Percentiles rank a stretch among this genome's conserved stretches.
Conservation (phyloP, 1,140 invertebrate species). For the Drosophila paulistorum region DNA sequence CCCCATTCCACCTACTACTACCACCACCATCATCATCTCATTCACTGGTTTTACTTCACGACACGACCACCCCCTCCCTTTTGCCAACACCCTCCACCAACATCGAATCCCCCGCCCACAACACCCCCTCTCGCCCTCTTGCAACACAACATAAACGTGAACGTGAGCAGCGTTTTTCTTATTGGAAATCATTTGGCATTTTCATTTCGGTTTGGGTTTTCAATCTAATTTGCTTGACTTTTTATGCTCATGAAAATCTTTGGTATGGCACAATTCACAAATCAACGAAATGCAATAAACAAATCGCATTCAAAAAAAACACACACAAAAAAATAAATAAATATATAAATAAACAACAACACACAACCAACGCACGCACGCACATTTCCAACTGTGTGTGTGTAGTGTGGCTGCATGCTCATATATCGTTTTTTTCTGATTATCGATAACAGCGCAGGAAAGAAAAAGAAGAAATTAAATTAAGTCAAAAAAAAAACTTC, state of each 20-base stretch:
- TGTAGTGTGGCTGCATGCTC: not conserved
- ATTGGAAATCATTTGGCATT: constrained; percentile 36
- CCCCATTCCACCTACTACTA: not conserved
- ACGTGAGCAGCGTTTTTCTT: constrained; percentile 26
- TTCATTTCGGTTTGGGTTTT: constrained; percentile 20
- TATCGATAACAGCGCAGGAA: not conserved
- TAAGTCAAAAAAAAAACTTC: too few species aligned
- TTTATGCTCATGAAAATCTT: constrained; percentile 1
- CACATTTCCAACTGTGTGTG: constrained; percentile 12
- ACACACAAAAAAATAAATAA: constrained; percentile 40
- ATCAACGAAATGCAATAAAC: constrained; percentile 39
- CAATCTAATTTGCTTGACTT: not conserved
- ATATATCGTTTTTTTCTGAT: not conserved
- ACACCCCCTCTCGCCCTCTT: not conserved
- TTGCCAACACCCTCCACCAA: not conserved
- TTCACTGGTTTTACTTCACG: constrained; percentile 8
- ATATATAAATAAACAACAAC: constrained; percentile 13
- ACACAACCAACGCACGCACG: constrained; percentile 39
- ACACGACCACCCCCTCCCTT: not conserved
- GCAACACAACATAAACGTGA: constrained; percentile 25
- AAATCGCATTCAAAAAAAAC: constrained; percentile 43
- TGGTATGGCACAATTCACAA: constrained; percentile 5
- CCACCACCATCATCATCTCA: not conserved
- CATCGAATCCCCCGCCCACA: not conserved
- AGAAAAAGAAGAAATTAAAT: too few species aligned